Evolutionary conservation across 2,888 invertebrate species (phyloP).

Genomic region (Teinopalpus imperialis): DNA sequence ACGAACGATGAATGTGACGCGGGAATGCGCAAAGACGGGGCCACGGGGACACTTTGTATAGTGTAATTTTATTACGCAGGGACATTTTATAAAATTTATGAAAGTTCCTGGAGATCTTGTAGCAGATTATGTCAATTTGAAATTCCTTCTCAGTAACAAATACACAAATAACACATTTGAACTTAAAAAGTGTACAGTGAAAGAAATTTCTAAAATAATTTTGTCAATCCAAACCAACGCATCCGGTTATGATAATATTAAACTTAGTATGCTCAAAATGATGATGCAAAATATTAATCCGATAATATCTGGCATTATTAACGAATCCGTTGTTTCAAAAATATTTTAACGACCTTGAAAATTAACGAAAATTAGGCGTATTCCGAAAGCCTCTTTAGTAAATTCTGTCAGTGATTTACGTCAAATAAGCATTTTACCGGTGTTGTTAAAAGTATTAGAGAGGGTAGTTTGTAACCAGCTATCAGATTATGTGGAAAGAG

Average conservation of each 20-base stretch:
- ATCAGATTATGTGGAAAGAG: neutral
- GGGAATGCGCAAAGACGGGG: no score
- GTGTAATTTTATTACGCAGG: no score
- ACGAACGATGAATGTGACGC: no score
- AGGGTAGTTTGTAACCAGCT: conserved; percentile 3
- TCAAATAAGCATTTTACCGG: conserved; percentile 5
- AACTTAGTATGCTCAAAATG: neutral
- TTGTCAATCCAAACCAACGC: neutral
- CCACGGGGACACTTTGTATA: no score
- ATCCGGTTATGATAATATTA: neutral
- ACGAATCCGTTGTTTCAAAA: neutral
- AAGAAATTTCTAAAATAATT: conserved; percentile 1
- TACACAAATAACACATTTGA: no score
- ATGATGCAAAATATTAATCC: neutral
- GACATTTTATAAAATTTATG: no score
- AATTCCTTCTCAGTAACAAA: no score
- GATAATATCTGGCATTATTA: neutral
- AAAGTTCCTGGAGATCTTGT: no score
- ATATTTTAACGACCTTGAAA: neutral
- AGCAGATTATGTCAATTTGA: no score
- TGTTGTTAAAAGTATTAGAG: conserved; percentile 3
- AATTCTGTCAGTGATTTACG: neutral
- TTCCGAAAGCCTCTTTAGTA: neutral
- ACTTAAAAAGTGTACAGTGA: no score
- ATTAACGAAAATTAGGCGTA: neutral